Evolutionary conservation across 2,113 vertebrate species (phyloP).

Genomic region (Antigone vipio): DNA sequence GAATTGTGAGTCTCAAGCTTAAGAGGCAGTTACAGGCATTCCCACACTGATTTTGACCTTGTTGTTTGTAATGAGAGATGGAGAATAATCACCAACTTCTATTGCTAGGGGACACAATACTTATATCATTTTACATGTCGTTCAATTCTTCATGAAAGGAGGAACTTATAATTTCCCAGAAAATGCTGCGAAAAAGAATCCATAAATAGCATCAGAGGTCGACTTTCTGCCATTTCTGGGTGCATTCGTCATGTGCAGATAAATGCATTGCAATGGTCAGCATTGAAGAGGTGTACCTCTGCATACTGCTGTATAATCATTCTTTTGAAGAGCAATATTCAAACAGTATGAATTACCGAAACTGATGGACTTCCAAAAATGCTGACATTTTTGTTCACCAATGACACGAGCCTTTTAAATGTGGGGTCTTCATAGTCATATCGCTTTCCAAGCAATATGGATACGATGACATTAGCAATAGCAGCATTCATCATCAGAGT

Average conservation of each 20-base stretch:
- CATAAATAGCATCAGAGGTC: background rate
- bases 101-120: background rate
- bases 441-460: slow-evolving; percentile 49
- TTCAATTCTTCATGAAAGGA: background rate
- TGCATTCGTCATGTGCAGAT: background rate
- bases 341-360: background rate
- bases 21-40: background rate
- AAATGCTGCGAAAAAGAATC: background rate
- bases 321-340: background rate
- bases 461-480: slow-evolving; percentile 46
- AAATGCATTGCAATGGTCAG: background rate
- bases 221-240: background rate
- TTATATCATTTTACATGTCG: background rate
- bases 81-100: background rate
- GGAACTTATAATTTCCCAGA: background rate
- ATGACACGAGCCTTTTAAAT: slow-evolving; percentile 35
- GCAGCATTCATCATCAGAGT: slow-evolving; percentile 16
- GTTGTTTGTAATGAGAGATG: background rate
- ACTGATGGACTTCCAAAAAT: background rate
- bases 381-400: slow-evolving; percentile 28
- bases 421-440: slow-evolving; percentile 47
- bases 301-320: background rate
- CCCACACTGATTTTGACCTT: background rate
- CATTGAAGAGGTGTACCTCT: background rate
- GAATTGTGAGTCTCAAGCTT: background rate